phyloP scores from a whole-genome alignment of 2,888 invertebrate species.

The Drosophila neotestacea region DNA sequence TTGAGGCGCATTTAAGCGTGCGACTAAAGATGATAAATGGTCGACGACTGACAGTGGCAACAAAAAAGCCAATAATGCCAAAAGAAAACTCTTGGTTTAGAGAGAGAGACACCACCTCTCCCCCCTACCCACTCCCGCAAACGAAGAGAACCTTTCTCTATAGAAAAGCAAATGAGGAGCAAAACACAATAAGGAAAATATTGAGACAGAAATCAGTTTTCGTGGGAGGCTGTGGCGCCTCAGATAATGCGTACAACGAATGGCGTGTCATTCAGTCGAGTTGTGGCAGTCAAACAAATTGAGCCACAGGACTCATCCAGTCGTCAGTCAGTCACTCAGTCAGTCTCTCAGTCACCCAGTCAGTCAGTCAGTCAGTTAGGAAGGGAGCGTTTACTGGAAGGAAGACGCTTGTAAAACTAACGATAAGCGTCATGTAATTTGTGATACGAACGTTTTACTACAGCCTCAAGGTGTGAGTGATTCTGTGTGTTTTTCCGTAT shows the following conservation, averaged over 20 bases:
- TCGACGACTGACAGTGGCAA: slow-evolving; percentile 44
- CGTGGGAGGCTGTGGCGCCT: slow-evolving; percentile 44
- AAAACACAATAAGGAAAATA: slow-evolving; percentile 21
- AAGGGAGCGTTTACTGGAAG: slow-evolving; percentile 42
- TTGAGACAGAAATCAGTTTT: slow-evolving; percentile 47
- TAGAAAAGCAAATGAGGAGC: slow-evolving; percentile 7
- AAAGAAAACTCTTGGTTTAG: slow-evolving; percentile 2
- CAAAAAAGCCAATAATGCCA: slow-evolving; percentile 50
- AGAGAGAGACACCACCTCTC: neutral
- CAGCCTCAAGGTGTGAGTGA: slow-evolving; percentile 34
- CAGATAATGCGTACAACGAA: slow-evolving; percentile 44
- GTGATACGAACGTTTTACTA: slow-evolving; percentile 47
- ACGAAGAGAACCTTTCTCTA: neutral
- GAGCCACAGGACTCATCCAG: slow-evolving; percentile 25
- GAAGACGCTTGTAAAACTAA: slow-evolving; percentile 68
- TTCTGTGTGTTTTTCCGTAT: slow-evolving; percentile 1
- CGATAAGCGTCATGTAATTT: slow-evolving; percentile 69
- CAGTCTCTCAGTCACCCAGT: slow-evolving; percentile 14
- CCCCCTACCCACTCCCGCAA: too few species aligned
- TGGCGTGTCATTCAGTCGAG: slow-evolving; percentile 40
- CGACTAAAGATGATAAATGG: slow-evolving; percentile 72
- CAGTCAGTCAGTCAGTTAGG: slow-evolving; percentile 29
- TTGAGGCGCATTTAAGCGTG: slow-evolving; percentile 60
- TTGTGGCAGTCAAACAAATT: slow-evolving; percentile 24
- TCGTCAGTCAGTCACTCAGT: slow-evolving; percentile 27